Percentiles rank a stretch among this genome's conserved stretches.
phyloP scores from a whole-genome alignment of 2,888 invertebrate species.

The Parasteatoda lunata region DNA sequence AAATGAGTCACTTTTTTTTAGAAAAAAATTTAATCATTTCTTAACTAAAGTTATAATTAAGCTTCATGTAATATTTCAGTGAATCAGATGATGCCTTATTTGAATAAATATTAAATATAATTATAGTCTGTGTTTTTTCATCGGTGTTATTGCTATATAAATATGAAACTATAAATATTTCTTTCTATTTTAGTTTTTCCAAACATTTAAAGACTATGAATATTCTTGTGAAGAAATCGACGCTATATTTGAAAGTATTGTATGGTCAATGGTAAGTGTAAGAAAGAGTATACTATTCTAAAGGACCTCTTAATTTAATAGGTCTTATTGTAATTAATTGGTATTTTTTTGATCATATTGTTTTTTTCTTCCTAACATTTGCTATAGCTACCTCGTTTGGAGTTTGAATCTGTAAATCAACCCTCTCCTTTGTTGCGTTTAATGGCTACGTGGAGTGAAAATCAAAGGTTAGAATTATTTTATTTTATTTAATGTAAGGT shows the following conservation, averaged over 20 bases:
- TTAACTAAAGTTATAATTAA: too few relatives aligned
- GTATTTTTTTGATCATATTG: neutral
- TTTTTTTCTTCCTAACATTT: constrained; percentile 9
- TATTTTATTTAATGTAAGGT: too few relatives aligned
- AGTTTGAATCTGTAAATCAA: constrained; percentile 86
- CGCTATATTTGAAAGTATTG: constrained; percentile 83
- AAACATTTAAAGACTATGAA: constrained; percentile 84
- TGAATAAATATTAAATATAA: too few relatives aligned
- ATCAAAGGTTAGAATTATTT: constrained; percentile 78
- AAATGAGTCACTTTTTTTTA: too few relatives aligned
- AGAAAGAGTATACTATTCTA: neutral
- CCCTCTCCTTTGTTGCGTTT: constrained; percentile 88
- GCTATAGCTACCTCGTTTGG: constrained; percentile 78
- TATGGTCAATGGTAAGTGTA: constrained; percentile 84
- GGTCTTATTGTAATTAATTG: neutral
- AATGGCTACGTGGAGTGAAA: constrained; percentile 86
- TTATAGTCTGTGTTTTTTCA: too few relatives aligned
- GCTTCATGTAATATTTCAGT: too few relatives aligned
- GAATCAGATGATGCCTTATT: too few relatives aligned
- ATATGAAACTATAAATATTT: too few relatives aligned
- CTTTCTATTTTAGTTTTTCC: constrained; percentile 82
- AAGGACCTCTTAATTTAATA: neutral
- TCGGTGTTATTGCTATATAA: too few relatives aligned
- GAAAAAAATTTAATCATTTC: too few relatives aligned
- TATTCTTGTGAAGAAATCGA: constrained; percentile 84